A percentile compares a stretch with the other conserved stretches of the same genome.
Conservation (phyloP, 2,113 vertebrate species). For the Rostratula benghalensis region DNA sequence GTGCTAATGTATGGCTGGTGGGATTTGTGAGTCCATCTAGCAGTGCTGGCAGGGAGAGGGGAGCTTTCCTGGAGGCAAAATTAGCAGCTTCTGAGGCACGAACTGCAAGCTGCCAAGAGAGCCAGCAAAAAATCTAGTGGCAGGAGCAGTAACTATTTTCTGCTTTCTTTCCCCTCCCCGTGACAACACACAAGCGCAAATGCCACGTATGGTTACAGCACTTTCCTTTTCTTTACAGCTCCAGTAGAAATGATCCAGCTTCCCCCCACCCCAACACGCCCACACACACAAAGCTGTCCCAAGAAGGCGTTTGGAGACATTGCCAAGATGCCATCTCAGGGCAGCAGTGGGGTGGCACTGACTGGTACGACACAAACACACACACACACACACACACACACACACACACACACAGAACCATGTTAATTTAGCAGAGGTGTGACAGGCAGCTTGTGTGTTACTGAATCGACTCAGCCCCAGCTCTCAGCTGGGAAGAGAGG, state of each 20-base stretch:
- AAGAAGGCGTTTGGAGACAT: not conserved
- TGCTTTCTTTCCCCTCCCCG: not conserved
- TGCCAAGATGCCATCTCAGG: not conserved
- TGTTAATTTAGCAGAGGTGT: constrained; percentile 5
- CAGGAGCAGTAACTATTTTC: not conserved
- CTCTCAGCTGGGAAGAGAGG: not conserved
- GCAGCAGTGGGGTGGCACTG: not conserved
- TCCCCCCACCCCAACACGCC: not conserved
- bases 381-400: too few relatives aligned
- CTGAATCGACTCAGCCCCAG: not conserved
- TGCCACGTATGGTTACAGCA: not conserved
- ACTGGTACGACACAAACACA: not conserved
- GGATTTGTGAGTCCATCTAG: constrained; percentile 22
- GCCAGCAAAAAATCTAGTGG: not conserved
- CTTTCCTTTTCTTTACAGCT: not conserved
- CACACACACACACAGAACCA: not conserved
- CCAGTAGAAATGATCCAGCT: not conserved
- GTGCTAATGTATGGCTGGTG: not conserved
- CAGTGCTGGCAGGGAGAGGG: not conserved
- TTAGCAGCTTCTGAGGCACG: not conserved
- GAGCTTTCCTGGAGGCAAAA: not conserved
- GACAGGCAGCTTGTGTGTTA: not conserved
- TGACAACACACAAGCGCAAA: not conserved
- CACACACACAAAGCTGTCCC: not conserved
- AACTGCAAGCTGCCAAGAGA: not conserved